phyloP scores from a whole-genome alignment of 2,797 vertebrate species.

The Myiotriccus ornatus region DNA sequence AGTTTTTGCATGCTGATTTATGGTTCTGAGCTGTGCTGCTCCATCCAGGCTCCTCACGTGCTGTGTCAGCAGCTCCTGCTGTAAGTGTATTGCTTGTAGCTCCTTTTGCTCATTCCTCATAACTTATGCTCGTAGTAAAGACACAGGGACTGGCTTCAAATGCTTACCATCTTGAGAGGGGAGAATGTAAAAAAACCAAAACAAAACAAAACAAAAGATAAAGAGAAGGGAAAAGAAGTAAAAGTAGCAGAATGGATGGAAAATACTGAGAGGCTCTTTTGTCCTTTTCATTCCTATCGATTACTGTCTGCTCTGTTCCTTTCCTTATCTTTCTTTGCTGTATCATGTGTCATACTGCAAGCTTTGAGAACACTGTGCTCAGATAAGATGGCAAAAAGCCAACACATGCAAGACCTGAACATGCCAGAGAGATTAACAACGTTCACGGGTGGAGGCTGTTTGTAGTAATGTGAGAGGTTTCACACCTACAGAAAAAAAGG shows the following conservation, averaged over 20 bases:
- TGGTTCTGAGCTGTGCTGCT: fast-evolving
- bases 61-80: background rate
- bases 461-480: background rate
- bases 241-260: background rate
- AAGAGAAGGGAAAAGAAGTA: background rate
- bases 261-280: background rate
- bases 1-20: background rate
- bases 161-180: background rate
- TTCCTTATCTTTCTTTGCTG: conserved; percentile 2
- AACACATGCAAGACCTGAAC: background rate
- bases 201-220: background rate
- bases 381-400: background rate
- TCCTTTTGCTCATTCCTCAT: background rate
- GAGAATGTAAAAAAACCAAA: background rate
- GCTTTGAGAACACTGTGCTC: background rate
- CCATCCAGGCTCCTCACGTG: background rate
- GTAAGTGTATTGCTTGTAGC: background rate
- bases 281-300: background rate
- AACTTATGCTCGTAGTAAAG: background rate
- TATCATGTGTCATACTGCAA: background rate
- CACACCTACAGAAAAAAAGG: background rate
- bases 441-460: background rate
- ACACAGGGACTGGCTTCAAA: background rate
- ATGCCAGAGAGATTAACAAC: background rate
- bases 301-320: background rate